phyloP scores from a whole-genome alignment of 2,797 vertebrate genomes.

The Pteropus rufus region DNA sequence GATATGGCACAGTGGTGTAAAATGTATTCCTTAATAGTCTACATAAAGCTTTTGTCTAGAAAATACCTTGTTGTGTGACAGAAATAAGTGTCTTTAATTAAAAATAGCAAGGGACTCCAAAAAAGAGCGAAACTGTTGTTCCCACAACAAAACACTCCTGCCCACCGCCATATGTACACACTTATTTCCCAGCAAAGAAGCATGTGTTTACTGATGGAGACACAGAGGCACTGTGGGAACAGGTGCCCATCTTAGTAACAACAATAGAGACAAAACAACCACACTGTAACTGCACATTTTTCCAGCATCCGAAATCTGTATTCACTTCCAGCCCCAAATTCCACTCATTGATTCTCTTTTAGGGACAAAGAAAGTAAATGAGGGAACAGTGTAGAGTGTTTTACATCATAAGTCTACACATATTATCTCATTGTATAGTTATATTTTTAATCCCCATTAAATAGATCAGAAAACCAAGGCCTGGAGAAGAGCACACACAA shows the following conservation, averaged over 20 bases:
- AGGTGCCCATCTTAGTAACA: not conserved
- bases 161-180: not conserved
- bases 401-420: not conserved
- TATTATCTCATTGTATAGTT: not conserved
- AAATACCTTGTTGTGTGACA: not conserved
- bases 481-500: not conserved
- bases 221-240: not conserved
- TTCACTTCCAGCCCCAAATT: not conserved
- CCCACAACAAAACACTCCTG: not conserved
- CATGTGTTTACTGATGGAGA: not conserved
- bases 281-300: not conserved
- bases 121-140: not conserved
- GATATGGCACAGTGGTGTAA: not conserved
- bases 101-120: constrained; percentile 18
- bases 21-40: constrained; percentile 3
- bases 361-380: not conserved
- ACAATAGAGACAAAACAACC: not conserved
- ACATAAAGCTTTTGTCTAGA: constrained; percentile 18
- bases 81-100: constrained; percentile 51
- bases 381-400: not conserved
- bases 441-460: not conserved
- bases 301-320: not conserved
- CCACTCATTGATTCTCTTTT: not conserved
- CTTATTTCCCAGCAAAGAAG: not conserved
- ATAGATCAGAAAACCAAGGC: not conserved